Evolutionary conservation across 2,797 vertebrate genomes (phyloP), one percentile per base, ranked within the genome.

Genomic region (Dryobates pubescens): DNA sequence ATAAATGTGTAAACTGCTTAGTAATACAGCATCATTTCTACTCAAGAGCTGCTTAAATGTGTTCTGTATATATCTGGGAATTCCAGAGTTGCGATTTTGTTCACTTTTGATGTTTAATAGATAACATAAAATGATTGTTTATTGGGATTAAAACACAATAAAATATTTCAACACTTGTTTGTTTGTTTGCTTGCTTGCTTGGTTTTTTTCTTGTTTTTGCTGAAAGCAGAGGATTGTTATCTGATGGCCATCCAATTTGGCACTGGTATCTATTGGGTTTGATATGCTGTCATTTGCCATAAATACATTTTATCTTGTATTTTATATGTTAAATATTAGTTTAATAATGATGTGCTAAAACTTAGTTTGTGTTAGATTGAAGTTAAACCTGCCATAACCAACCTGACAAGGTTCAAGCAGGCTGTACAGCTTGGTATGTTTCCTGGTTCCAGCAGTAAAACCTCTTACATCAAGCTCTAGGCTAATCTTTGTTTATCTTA

Each of bases 71-170:
- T 81, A 82, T 92, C 67, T 84, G 63, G 41, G 79, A 93, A 86
- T 93, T 92, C 51, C 49, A 69, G 32, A 67, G 9, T 57, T 78
- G 30, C 45, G 57, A 74, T 76, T 89, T 34, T 69, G 20, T 88
- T 95, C 63, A 86, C 29, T 88, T 88, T 88, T 88, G 78, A 82
- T 80, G 57, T 47, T 88, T 90, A 81, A 88, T 79, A 94, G 72
- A 27, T 16, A 14, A 54, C 61, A 16, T 47, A 74, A 91, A 90
- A 75, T 67, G 15, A 56, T 64, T 47, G 30, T 29, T 62, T 61
- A 76, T 13, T 82, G 78, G 76, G n/a, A 3, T 30, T 24, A 62
- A 86, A 92, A 65, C 24, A 32, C 79, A 86, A 90, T 61, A 79
- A 71, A 87, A 9, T 19, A 34, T 87, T 88, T 83, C 41, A 43